Percentiles rank a stretch among this genome's conserved stretches.
These are phyloP conservation scores for Poecilia latipinna DNA, from an alignment of 2,113 vertebrate genomes.

Conservation along the genomic window DNA sequence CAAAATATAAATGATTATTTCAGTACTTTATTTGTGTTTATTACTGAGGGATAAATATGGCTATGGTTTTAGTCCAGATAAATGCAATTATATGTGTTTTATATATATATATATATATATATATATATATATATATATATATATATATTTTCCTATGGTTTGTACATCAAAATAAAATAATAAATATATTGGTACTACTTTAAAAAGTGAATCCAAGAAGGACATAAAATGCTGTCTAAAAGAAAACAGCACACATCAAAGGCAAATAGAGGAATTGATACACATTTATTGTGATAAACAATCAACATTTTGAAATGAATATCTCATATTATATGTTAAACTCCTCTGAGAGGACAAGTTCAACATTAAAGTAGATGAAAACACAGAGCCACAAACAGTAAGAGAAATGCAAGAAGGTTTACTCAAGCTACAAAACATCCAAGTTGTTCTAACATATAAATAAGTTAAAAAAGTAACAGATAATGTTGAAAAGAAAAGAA, in stretches of 20 bases:
- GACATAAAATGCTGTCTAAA: no score
- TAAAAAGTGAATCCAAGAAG: no score
- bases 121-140: no score
- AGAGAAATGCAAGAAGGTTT: constrained; percentile 65
- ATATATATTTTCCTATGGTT: no score
- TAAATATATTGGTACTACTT: no score
- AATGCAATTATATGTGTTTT: no score
- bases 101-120: no score
- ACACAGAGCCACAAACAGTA: constrained; percentile 78
- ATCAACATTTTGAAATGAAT: constrained; percentile 76
- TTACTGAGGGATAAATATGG: no score
- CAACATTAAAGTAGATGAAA: constrained; percentile 62
- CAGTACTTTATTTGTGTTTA: no score
- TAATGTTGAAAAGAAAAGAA: constrained; percentile 56
- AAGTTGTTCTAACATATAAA: constrained; percentile 85
- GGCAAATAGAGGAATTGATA: constrained; percentile 54
- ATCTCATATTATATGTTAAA: constrained; percentile 76
- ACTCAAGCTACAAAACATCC: constrained; percentile 69
- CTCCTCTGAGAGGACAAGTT: constrained; percentile 72
- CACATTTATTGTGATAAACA: constrained; percentile 90
- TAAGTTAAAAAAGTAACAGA: constrained; percentile 86
- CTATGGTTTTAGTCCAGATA: no score
- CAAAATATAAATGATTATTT: no score
- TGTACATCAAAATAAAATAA: no score
- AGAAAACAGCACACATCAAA: constrained; percentile 8